A percentile compares a stretch with the other conserved stretches of the same genome.
Evolutionary conservation across 2,113 vertebrate species (phyloP).

Genomic region (Otus sunia): DNA sequence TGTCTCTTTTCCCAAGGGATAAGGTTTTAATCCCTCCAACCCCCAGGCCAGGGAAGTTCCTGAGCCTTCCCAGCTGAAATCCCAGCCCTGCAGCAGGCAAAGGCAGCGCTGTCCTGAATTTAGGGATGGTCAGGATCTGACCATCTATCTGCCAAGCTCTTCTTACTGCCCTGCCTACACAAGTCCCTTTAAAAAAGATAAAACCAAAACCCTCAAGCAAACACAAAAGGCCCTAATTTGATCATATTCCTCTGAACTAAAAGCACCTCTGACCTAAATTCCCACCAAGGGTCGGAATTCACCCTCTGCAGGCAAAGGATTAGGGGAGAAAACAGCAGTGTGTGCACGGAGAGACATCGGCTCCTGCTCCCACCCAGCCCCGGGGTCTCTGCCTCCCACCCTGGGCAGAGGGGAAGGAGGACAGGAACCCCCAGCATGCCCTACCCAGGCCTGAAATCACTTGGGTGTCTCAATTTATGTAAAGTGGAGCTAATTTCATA

Average conservation of each 20-base stretch:
- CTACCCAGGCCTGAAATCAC: not conserved
- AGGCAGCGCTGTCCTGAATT: not conserved
- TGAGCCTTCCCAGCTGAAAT: not conserved
- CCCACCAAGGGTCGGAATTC: not conserved
- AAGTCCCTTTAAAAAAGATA: not conserved
- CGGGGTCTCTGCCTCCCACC: not conserved
- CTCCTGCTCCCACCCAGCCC: not conserved
- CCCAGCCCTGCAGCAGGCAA: not conserved
- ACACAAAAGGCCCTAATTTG: conserved; percentile 29
- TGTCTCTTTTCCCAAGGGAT: not conserved
- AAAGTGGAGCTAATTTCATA: conserved; percentile 2
- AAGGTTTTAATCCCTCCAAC: not conserved
- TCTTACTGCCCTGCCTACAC: not conserved
- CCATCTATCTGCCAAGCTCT: not conserved
- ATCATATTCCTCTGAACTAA: conserved; percentile 15
- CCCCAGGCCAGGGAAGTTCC: not conserved
- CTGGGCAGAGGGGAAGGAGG: not conserved
- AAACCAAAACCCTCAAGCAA: not conserved
- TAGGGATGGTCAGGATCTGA: not conserved
- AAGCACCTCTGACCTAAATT: conserved; percentile 60
- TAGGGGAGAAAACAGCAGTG: not conserved
- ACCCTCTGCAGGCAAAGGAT: conserved; percentile 16
- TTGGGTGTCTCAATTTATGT: not conserved
- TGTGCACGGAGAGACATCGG: fast-evolving
- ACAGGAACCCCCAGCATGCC: not conserved